phyloP scores from a whole-genome alignment of 2,113 vertebrate species.

The Barnardius zonarius region DNA sequence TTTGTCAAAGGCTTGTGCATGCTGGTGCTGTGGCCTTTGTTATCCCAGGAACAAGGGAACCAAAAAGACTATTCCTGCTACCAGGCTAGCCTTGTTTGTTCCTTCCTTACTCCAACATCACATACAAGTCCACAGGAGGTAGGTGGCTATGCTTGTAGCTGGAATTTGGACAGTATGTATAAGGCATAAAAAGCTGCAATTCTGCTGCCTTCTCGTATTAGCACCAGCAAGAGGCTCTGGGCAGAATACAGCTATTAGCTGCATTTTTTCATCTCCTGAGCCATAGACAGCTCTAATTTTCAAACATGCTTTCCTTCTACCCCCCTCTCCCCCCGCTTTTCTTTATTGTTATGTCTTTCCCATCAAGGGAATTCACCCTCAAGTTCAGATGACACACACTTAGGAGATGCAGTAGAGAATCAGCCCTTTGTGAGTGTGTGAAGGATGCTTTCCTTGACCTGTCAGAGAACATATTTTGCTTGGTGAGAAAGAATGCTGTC shows the following conservation, averaged over 20 bases:
- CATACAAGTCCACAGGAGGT: background rate
- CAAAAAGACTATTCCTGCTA: background rate
- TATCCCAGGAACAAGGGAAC: background rate
- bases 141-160: background rate
- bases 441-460: slow-evolving; percentile 57
- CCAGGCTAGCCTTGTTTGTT: background rate
- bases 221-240: background rate
- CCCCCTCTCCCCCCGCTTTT: background rate
- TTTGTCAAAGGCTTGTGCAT: background rate
- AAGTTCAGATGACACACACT: slow-evolving; percentile 19
- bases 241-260: background rate
- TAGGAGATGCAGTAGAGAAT: background rate
- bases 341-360: slow-evolving; percentile 41
- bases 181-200: background rate
- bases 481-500: slow-evolving; percentile 9
- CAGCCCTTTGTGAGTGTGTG: slow-evolving; percentile 7
- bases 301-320: background rate
- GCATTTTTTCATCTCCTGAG: background rate
- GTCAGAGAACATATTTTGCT: slow-evolving; percentile 39
- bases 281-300: background rate
- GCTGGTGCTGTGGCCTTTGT: background rate
- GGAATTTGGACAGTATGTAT: background rate
- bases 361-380: slow-evolving; percentile 13
- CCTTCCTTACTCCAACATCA: background rate
- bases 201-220: background rate